Base-by-base conservation (phyloP, 2,888 invertebrate species). In the Apodemia mormo region DNA sequence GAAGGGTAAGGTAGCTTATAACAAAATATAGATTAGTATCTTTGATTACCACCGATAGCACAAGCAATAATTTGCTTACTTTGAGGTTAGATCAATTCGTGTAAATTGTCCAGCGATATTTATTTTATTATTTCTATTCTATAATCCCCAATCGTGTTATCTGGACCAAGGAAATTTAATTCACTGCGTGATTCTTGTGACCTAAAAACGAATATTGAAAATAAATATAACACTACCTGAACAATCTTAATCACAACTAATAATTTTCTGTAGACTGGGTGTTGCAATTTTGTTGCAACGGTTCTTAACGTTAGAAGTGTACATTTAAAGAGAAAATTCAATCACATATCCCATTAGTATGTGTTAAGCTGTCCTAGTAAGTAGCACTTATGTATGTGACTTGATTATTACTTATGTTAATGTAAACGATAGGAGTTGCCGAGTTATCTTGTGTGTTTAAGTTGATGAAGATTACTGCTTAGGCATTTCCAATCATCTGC, bases 241-340 rank as follows among this genome's bases (percentile, higher is more conserved):
- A 22, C 33, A 61, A 54, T 49, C 29, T 29, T 30, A 2, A 37
- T 37, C 61, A n/a, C 37, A 64, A 64, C 33, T 77, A 81, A 84
- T 79, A 81, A 85, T 86, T 86, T 87, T 77, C 82, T 82, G 78
- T 79, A 79, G 85, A 85, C 81, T 84, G 79, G 81, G 81, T 81
- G 77, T 80, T 79, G 84, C 79, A 84, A 85, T 85, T 84, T 82
- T 70, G 66, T 58, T 73, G 69, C 71, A 71, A 67, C 61, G 65
- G 64, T 68, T 69, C n/a, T 9, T 54, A 29, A 37, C 65, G 30
- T 40, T 54, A 67, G 56, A 29, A 64, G n/a, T 66, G 64, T 64
- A 65, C 43, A 49, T 65, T 71, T 64, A 64, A 49, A 65, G 43
- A 71, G 71, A 72, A 73, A 73, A 71, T 73, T 70, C 71, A 54